A percentile compares a stretch with the other conserved stretches of the same genome.
Conservation (phyloP, 1,140 invertebrate species). For the Maniola jurtina region DNA sequence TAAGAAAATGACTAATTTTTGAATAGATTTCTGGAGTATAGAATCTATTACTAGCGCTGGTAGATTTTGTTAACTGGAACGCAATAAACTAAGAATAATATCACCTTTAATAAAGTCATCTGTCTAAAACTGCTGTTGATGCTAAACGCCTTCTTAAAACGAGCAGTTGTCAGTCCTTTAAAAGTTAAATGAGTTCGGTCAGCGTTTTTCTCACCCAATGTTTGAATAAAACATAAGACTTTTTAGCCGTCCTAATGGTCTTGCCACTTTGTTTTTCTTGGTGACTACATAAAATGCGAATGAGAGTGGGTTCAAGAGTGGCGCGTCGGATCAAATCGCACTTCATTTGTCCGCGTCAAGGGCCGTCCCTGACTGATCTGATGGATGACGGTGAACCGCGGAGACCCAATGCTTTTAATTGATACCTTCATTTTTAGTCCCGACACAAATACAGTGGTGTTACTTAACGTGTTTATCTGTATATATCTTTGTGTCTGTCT, state of each 20-base stretch:
- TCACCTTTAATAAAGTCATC: not conserved
- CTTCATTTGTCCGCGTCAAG: constrained; percentile 74
- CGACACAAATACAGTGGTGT: no score
- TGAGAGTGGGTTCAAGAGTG: constrained; percentile 62
- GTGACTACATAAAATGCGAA: constrained; percentile 73
- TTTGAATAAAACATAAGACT: constrained; percentile 76
- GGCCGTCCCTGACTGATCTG: constrained; percentile 38
- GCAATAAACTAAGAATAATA: no score
- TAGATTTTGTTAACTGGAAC: no score
- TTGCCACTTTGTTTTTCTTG: constrained; percentile 65
- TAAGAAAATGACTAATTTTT: no score
- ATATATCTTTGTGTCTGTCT: no score
- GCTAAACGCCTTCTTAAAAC: constrained; percentile 53
- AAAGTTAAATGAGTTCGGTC: constrained; percentile 74
- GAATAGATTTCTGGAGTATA: no score
- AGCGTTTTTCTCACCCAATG: constrained; percentile 55
- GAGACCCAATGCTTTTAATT: constrained; percentile 64
- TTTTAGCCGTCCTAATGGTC: constrained; percentile 70
- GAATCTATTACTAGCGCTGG: no score
- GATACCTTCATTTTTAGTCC: constrained; percentile 64
- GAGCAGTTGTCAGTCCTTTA: constrained; percentile 72
- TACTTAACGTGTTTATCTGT: no score
- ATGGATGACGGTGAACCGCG: constrained; percentile 40
- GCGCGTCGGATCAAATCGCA: constrained; percentile 68
- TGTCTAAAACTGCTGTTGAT: not conserved